Evolutionary conservation across 2,888 invertebrate species (phyloP), one percentile per base, ranked within the genome.

Genomic region (Drosophila putrida): DNA sequence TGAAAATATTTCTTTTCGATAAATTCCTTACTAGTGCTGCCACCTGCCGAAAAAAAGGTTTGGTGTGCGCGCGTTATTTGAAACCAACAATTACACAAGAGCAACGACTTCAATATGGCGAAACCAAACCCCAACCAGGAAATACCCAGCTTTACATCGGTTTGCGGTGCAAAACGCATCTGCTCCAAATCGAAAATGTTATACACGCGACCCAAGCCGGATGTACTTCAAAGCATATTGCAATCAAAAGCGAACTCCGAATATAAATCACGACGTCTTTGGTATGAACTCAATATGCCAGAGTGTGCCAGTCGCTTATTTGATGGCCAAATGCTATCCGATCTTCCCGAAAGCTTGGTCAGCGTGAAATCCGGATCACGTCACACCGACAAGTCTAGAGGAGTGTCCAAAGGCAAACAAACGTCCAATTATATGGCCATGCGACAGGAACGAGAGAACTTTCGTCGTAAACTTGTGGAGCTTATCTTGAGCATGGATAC

Each of bases 381-480:
- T 0, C 68, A 61, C 5, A 63, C 50, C 9, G 65, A 92, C 71
- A 91, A 92, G 90, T 90, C 81, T 64, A 73, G 73, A 47, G 84
- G 69, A 0, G 62, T 49, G 4, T 25, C 15, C 10, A 64, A 36
- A 6, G 95, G 94, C 63, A 94, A 94, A 91, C 94, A 94, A 5
- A 8, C 53, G 4, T 65, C 76, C 91, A 95, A 95, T 55, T 96
- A 95, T 82, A 95, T 96, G 36, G 94, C 94, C 4, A 93, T 95
- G 93, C 94, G 96, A 39, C 94, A 94, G 90, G 96, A 97, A 75
- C 94, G 97, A 25, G 97, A 97, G 91, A 95, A 96, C 80, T 98
- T 98, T 92, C 94, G 98, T 31, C 94, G 95, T 77, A 95, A 96
- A 86, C 93, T 98, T 62, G 95, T 97, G 57, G 95, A 95, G 77